Conservation (phyloP, 2,888 invertebrate genomes). For the Phengaris alcon region DNA sequence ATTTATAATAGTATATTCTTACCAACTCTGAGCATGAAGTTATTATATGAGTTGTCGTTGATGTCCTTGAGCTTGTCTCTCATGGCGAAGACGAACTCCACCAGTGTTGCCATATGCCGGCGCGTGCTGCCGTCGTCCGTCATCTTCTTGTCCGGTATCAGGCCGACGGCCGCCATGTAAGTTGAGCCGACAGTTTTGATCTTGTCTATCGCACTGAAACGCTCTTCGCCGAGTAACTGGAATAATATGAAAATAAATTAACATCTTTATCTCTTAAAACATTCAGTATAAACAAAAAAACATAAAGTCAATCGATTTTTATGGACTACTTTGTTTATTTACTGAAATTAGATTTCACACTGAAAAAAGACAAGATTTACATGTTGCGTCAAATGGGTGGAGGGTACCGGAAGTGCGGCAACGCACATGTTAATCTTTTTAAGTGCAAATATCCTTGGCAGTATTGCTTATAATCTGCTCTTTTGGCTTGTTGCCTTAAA, state of each 20-base stretch:
- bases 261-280: too few species aligned
- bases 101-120: constrained; percentile 84
- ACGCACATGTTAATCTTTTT: too few species aligned
- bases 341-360: too few species aligned
- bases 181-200: constrained; percentile 96
- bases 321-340: too few species aligned
- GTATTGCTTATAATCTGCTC: too few species aligned
- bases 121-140: constrained; percentile 79
- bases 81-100: constrained; percentile 95
- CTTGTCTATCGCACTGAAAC: constrained; percentile 93
- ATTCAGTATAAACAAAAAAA: too few species aligned
- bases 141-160: constrained; percentile 89
- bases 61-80: constrained; percentile 90
- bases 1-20: constrained; percentile 53
- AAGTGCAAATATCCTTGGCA: too few species aligned
- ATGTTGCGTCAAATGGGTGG: too few species aligned
- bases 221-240: constrained; percentile 89
- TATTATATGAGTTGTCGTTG: constrained; percentile 95
- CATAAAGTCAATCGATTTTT: too few species aligned
- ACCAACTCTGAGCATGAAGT: constrained; percentile 94
- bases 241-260: constrained; percentile 35
- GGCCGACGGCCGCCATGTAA: constrained; percentile 95
- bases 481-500: neutral
- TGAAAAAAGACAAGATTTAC: too few species aligned
- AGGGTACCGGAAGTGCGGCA: too few species aligned